Evolutionary conservation across 2,888 invertebrate species (phyloP).

Genomic region (Hypena proboscidalis): DNA sequence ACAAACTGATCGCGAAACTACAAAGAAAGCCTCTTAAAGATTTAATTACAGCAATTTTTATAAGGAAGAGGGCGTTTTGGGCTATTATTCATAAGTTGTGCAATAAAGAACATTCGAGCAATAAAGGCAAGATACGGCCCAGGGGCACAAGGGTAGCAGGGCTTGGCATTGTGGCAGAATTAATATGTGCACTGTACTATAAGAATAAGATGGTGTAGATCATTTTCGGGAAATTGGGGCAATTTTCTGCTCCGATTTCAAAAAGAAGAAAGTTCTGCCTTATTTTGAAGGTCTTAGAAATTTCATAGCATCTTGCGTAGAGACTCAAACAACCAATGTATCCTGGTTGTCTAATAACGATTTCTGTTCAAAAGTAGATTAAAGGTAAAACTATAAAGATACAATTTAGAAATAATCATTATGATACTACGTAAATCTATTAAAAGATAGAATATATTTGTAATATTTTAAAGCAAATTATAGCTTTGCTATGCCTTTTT

Average conservation of each 20-base stretch:
- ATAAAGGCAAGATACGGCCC: slow-evolving; percentile 60
- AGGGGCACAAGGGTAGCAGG: slow-evolving; percentile 45
- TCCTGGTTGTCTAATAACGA: no score
- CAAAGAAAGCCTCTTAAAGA: slow-evolving; percentile 44
- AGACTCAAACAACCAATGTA: no score
- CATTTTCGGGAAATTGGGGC: background rate
- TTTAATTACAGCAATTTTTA: slow-evolving; percentile 56
- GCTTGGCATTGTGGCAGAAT: slow-evolving; percentile 56
- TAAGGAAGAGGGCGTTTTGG: slow-evolving; percentile 21
- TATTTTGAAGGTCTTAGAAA: no score
- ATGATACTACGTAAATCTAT: no score
- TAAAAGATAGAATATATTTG: no score
- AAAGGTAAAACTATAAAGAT: no score
- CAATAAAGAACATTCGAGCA: slow-evolving; percentile 65
- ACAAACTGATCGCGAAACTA: slow-evolving; percentile 43
- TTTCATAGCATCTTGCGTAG: no score
- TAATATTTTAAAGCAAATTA: no score
- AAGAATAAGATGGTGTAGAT: slow-evolving; percentile 18
- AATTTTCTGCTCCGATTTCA: background rate
- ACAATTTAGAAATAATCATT: no score
- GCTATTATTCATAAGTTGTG: slow-evolving; percentile 59
- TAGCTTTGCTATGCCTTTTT: no score
- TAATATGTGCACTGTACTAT: slow-evolving; percentile 51
- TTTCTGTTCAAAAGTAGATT: no score
- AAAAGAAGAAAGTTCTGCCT: no score